Evolutionary conservation across 37 sponge, comb jelly and placozoan species (phyloP).

Genomic region (Chondrilla cf. caribensis): DNA sequence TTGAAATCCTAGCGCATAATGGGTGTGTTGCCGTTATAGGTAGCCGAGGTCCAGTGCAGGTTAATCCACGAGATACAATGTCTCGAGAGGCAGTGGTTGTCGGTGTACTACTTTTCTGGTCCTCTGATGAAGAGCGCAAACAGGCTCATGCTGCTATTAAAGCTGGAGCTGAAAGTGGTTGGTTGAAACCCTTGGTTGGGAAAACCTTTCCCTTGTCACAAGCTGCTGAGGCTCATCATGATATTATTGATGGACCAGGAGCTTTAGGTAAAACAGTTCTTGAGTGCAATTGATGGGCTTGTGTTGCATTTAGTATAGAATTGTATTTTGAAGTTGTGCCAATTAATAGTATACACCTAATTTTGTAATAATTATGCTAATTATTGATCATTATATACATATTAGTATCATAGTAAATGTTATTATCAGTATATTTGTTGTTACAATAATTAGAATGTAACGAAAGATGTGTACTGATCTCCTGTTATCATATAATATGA

Average conservation of each 20-base stretch:
- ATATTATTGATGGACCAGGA: constrained; percentile 57
- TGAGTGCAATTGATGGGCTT: not conserved
- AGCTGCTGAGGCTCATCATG: constrained; percentile 71
- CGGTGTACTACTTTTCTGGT: constrained; percentile 54
- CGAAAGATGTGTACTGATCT: too few species aligned
- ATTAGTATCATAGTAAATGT: too few species aligned
- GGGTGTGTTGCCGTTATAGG: constrained; percentile 81
- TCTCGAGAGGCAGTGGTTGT: constrained; percentile 46
- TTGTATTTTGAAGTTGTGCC: too few species aligned
- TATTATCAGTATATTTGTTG: too few species aligned
- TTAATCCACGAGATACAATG: constrained; percentile 83
- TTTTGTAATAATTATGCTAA: too few species aligned
- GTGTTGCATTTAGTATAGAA: too few species aligned
- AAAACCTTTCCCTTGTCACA: constrained; percentile 62
- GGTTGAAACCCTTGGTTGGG: constrained; percentile 80
- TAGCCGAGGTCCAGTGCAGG: constrained; percentile 59
- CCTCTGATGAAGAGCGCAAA: constrained; percentile 37
- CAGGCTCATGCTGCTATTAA: constrained; percentile 68
- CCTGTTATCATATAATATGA: too few species aligned
- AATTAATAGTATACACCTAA: too few species aligned
- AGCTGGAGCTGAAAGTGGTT: constrained; percentile 61
- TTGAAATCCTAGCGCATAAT: constrained; percentile 45
- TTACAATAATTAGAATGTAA: too few species aligned
- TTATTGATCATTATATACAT: too few species aligned
- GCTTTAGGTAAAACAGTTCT: constrained; percentile 78